Conservation (phyloP, 2,888 invertebrate species). For the Neelides folsomi region DNA sequence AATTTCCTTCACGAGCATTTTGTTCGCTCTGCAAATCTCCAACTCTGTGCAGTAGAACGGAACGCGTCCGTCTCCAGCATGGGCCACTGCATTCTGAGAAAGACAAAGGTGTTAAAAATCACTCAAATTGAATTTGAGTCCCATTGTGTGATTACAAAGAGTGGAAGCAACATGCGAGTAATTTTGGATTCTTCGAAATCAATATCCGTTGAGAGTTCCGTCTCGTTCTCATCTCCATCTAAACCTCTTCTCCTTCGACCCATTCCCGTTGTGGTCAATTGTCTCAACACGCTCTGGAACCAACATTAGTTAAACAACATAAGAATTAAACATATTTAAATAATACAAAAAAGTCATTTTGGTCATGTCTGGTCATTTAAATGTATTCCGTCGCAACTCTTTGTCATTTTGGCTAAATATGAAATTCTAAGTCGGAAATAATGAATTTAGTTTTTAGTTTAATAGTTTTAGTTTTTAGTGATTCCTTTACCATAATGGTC, state of each 20-base stretch:
- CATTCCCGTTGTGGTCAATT: constrained; percentile 12
- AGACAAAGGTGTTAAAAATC: not conserved
- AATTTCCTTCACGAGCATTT: constrained; percentile 13
- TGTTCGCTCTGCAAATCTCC: constrained; percentile 22
- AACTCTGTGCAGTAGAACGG: constrained; percentile 23
- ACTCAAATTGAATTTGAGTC: not conserved
- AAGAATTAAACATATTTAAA: no score
- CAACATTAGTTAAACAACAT: not conserved
- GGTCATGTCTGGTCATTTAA: not conserved
- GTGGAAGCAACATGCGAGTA: not conserved
- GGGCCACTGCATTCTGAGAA: constrained; percentile 23
- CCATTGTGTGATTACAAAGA: not conserved
- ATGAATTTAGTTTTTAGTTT: no score
- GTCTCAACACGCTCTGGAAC: constrained; percentile 13
- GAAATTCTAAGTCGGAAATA: no score
- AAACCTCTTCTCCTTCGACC: constrained; percentile 1
- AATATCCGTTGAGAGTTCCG: not conserved
- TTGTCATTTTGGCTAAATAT: no score
- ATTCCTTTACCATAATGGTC: no score
- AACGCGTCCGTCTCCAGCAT: constrained; percentile 23
- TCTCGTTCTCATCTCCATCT: not conserved
- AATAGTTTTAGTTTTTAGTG: no score
- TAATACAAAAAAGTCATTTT: no score
- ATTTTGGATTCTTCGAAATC: constrained; percentile 1
- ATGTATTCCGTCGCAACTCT: not conserved